Evolutionary conservation across 1,140 invertebrate genomes (phyloP), one percentile per base, ranked within the genome.

Genomic region (Stenopsyche tienmushanensis): DNA sequence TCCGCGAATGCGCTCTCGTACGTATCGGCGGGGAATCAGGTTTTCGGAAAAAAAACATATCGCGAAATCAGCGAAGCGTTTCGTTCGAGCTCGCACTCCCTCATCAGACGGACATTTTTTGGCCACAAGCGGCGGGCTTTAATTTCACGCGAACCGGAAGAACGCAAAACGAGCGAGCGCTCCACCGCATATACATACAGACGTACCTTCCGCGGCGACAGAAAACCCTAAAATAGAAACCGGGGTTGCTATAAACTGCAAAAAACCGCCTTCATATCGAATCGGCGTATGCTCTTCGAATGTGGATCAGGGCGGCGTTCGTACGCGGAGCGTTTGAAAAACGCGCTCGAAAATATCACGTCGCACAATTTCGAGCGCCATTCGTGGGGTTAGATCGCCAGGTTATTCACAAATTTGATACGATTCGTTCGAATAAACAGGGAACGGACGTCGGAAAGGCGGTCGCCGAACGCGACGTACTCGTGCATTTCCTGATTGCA

Each of bases 311-410:
- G 5, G 29, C 5, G 5, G 29, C 5, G 5, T 34, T 34, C 29
- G 29, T 7, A 34, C 5, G 29, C 29, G 29, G 5, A 5, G 29
- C 29, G 29, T n/a, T n/a, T n/a, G n/a, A n/a, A n/a, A n/a, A n/a
- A n/a, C n/a, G n/a, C n/a, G n/a, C n/a, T 13, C 41, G 13, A 9
- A 42, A 42, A 2, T 42, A 1, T 42, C 41, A 42, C 18, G 41
- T 17, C n/a, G 41, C 18, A 15, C 1, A 42, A 42, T 2, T 42
- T 42, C 9, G 2, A 42, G 9, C 2, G 1, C 18, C n/a, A n/a
- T n/a, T n/a, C 74, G 76, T 77, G 75, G 73, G 73, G 75, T 74
- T 68, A 69, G 72, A 34, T 72, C 53, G 72, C 72, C 73, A 72
- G 74, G 72, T 73, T 73, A n/a, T n/a, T n/a, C n/a, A n/a, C n/a